Percentiles rank a stretch among this genome's conserved stretches.
These are phyloP conservation scores for Dyspetes luteomarginatus DNA, from an alignment of 2,888 invertebrate genomes.

Conservation along the genomic window DNA sequence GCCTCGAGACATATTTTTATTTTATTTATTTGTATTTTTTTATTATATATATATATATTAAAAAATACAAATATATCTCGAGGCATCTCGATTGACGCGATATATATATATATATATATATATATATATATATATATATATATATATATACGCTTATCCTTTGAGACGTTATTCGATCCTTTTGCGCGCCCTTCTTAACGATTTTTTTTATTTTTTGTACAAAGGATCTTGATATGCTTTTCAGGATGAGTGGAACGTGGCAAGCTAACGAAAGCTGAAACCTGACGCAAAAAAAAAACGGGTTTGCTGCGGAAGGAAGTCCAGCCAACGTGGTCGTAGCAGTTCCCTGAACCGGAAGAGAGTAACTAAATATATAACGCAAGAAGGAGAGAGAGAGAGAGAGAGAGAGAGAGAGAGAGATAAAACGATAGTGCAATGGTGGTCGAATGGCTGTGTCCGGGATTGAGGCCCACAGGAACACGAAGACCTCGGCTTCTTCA, in stretches of 20 bases:
- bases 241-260: conserved; percentile 72
- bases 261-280: conserved; percentile 68
- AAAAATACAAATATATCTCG: background rate
- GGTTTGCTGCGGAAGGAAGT: conserved; percentile 49
- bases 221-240: conserved; percentile 58
- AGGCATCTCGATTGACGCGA: conserved; percentile 49
- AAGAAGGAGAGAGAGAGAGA: conserved; percentile 41
- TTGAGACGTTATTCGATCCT: background rate
- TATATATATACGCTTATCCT: background rate
- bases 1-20: background rate
- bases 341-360: conserved; percentile 56
- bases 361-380: conserved; percentile 39
- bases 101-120: too few species aligned
- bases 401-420: conserved; percentile 25
- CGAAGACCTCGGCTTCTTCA: conserved; percentile 87
- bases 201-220: conserved; percentile 52
- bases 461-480: conserved; percentile 83
- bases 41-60: too few species aligned
- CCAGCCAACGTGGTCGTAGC: conserved; percentile 30
- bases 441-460: conserved; percentile 82
- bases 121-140: too few species aligned
- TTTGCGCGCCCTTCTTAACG: conserved; percentile 52
- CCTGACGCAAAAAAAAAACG: conserved; percentile 27
- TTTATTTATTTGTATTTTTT: background rate
- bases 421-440: conserved; percentile 76